These are phyloP conservation scores for Danio kyathit DNA, from an alignment of 2,797 vertebrate species.

Conservation along the genomic window DNA sequence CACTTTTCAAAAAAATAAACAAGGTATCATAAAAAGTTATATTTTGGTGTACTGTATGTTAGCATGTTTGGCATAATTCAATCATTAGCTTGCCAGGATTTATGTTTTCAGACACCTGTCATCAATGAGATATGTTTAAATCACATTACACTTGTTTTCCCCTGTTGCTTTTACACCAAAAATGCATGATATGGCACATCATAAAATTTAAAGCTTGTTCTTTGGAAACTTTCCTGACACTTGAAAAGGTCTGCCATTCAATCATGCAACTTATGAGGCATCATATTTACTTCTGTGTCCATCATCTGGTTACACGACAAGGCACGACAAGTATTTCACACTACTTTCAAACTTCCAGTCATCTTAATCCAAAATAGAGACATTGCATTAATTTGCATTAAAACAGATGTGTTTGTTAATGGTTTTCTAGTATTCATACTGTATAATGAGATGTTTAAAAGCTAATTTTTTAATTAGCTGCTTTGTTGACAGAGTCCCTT, in stretches of 20 bases:
- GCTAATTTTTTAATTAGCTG: background rate
- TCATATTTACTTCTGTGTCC: background rate
- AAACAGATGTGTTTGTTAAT: background rate
- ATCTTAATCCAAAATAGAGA: background rate
- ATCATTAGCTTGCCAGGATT: background rate
- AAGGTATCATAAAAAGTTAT: background rate
- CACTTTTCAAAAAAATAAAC: no score
- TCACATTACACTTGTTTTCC: background rate
- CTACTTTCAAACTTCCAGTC: background rate
- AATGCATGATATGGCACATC: background rate
- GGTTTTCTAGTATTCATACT: background rate
- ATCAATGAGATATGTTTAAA: background rate
- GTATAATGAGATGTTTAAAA: background rate
- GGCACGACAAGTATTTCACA: background rate
- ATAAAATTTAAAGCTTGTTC: background rate
- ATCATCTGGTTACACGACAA: background rate
- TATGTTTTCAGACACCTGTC: slow-evolving; percentile 19
- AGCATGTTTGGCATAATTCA: background rate
- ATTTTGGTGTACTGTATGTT: background rate
- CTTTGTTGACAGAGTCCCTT: background rate
- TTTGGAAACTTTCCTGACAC: slow-evolving; percentile 10
- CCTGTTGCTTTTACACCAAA: background rate
- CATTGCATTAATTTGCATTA: no score
- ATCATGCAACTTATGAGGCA: background rate
- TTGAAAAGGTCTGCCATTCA: background rate